These are phyloP conservation scores for Tribolium madens DNA, from an alignment of 1,140 invertebrate species.

Conservation along the genomic window DNA sequence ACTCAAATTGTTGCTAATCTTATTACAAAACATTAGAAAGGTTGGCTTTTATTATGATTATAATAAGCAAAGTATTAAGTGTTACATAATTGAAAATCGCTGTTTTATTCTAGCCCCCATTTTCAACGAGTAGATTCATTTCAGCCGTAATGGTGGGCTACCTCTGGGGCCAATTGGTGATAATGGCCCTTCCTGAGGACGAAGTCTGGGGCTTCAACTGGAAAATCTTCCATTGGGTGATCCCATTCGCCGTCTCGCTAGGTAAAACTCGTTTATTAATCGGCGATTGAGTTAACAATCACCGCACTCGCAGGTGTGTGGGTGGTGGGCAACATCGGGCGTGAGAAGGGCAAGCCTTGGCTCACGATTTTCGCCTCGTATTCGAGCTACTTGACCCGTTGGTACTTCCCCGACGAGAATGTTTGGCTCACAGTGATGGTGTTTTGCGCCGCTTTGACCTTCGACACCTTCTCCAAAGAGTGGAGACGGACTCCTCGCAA, in stretches of 20 bases:
- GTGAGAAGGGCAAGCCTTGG: conserved; percentile 71
- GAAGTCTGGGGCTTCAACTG: conserved; percentile 78
- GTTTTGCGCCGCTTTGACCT: conserved; percentile 72
- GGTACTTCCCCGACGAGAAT: conserved; percentile 76
- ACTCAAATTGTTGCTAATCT: not conserved
- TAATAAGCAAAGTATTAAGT: not conserved
- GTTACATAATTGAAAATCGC: conserved; percentile 20
- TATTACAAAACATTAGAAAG: not conserved
- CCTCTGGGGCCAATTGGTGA: conserved; percentile 81
- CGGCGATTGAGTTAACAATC: too few species aligned
- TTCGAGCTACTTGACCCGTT: conserved; percentile 72
- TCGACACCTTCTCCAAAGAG: conserved; percentile 81
- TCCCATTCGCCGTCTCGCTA: conserved; percentile 79
- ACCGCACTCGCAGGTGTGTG: conserved; percentile 85
- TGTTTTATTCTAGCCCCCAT: conserved; percentile 75
- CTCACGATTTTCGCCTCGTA: conserved; percentile 79
- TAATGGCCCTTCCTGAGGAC: conserved; percentile 82
- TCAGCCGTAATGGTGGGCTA: conserved; percentile 84
- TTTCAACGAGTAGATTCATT: conserved; percentile 80
- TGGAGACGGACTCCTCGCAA: conserved; percentile 78
- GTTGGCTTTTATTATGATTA: not conserved
- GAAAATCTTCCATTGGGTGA: conserved; percentile 74
- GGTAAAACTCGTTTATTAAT: conserved; percentile 71
- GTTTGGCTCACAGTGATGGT: conserved; percentile 77
- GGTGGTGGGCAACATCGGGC: conserved; percentile 90